Percentiles rank a stretch among this genome's conserved stretches.
phyloP scores from a whole-genome alignment of 2,113 vertebrate species.

The Gavialis gangeticus region DNA sequence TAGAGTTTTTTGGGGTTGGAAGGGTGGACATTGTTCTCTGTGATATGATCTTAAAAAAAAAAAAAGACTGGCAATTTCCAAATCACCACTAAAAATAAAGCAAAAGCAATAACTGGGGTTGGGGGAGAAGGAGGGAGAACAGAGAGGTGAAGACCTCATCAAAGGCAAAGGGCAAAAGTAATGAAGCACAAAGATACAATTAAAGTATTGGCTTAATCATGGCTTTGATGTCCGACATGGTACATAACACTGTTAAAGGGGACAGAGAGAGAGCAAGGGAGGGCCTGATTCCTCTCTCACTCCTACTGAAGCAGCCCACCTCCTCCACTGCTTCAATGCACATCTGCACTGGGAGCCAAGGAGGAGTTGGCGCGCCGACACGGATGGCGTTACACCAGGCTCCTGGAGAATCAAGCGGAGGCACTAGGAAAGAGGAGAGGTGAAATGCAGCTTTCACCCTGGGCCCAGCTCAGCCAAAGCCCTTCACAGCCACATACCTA shows the following conservation, averaged over 20 bases:
- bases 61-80: not conserved
- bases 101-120: not conserved
- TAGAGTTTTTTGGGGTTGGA: conserved; percentile 39
- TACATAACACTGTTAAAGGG: conserved; percentile 76
- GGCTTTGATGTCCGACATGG: conserved; percentile 88
- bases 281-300: not conserved
- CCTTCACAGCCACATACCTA: not conserved
- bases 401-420: rapidly evolving
- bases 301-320: conserved; percentile 68
- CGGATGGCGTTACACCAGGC: not conserved
- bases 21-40: not conserved
- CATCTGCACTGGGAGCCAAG: not conserved
- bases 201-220: conserved; percentile 84
- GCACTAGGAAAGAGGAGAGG: conserved; percentile 39
- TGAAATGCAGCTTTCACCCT: not conserved
- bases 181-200: conserved; percentile 83
- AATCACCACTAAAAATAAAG: conserved; percentile 47
- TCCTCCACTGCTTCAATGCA: not conserved
- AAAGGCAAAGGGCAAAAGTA: conserved; percentile 80
- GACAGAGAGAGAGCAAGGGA: not conserved
- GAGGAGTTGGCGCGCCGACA: not conserved
- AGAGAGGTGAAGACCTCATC: conserved; percentile 83
- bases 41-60: not conserved
- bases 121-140: not conserved
- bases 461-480: not conserved